Percentiles rank a stretch among this genome's conserved stretches.
These are phyloP conservation scores for Anadara kagoshimensis DNA, from an alignment of 1,140 invertebrate genomes.

Conservation along the genomic window DNA sequence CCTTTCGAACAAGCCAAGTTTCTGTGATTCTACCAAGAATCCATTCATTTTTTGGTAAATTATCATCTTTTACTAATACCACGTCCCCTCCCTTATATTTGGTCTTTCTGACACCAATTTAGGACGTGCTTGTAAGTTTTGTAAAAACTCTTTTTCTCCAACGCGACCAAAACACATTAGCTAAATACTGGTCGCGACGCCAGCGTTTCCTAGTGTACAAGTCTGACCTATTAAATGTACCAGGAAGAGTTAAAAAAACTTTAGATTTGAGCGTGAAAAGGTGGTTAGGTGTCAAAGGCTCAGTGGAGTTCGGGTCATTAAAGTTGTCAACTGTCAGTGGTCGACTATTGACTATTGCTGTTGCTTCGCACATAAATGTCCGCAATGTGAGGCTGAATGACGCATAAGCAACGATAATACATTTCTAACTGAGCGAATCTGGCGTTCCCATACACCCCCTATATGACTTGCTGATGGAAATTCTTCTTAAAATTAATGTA, in stretches of 20 bases:
- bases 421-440: constrained; percentile 25
- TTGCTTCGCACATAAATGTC: constrained; percentile 20
- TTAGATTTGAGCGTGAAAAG: constrained; percentile 29
- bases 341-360: constrained; percentile 27
- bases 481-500: constrained; percentile 38
- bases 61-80: constrained; percentile 20
- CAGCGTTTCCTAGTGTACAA: constrained; percentile 26
- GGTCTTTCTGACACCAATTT: neutral
- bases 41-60: constrained; percentile 8
- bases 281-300: constrained; percentile 34
- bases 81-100: constrained; percentile 13
- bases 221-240: constrained; percentile 22
- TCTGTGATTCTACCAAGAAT: constrained; percentile 3
- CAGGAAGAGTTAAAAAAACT: constrained; percentile 23
- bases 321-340: constrained; percentile 19
- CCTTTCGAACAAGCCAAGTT: neutral
- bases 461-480: constrained; percentile 40
- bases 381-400: constrained; percentile 1
- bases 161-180: constrained; percentile 32
- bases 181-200: constrained; percentile 33
- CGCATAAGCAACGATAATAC: constrained; percentile 24
- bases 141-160: constrained; percentile 34
- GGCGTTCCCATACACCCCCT: constrained; percentile 42
- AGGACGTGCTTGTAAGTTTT: constrained; percentile 5
- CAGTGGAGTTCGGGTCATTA: constrained; percentile 12